Evolutionary conservation across 1,140 invertebrate species (phyloP).

Genomic region (Zaprionus lachaisei): DNA sequence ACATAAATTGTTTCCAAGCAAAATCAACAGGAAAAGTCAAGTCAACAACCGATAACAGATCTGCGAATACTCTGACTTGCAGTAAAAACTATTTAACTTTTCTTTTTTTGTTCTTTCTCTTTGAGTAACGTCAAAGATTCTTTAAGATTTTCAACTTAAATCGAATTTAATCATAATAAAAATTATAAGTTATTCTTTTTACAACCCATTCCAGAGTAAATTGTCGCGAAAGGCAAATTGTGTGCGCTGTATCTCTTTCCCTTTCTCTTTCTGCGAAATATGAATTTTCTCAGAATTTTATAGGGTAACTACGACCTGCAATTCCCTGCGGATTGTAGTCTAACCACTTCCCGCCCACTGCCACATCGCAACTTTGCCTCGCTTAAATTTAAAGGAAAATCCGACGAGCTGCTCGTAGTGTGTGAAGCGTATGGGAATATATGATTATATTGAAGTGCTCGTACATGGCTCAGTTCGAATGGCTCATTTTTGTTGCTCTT

Average conservation of each 20-base stretch:
- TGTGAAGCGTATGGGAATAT: constrained; percentile 16
- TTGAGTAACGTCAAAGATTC: not conserved
- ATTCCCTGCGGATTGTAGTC: not conserved
- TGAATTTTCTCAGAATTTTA: not conserved
- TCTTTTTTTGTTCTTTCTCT: not conserved
- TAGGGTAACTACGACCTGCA: constrained; percentile 9
- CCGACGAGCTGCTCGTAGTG: constrained; percentile 1
- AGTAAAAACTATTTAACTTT: not conserved
- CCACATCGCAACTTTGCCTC: not conserved
- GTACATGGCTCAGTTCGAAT: constrained; percentile 17
- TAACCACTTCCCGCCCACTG: not conserved
- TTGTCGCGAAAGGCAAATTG: not conserved
- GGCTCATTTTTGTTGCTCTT: constrained; percentile 24
- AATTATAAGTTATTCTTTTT: not conserved
- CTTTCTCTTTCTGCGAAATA: not conserved
- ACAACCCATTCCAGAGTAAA: not conserved
- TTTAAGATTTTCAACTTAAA: not conserved
- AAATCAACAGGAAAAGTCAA: constrained; percentile 24
- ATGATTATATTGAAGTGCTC: constrained; percentile 42
- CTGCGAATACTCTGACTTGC: not conserved
- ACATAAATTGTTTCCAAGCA: constrained; percentile 50
- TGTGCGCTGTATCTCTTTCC: not conserved
- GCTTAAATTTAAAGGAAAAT: constrained; percentile 22
- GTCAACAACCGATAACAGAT: not conserved
- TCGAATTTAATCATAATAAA: constrained; percentile 1